phyloP scores from a whole-genome alignment of 2,797 vertebrate species.

The Morus bassanus region DNA sequence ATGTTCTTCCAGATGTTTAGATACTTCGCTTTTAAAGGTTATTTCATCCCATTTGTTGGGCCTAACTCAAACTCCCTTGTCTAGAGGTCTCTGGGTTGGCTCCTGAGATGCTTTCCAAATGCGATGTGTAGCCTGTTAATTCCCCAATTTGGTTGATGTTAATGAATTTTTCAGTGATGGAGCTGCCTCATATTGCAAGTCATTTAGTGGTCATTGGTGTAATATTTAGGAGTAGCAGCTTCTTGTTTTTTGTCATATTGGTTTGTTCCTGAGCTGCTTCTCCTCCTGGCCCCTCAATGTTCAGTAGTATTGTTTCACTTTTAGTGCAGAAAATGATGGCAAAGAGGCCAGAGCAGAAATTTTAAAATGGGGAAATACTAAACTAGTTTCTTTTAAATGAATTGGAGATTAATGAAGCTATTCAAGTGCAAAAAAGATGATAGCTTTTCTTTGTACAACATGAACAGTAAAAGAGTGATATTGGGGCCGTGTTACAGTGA shows the following conservation, averaged over 20 bases:
- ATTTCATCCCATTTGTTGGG: not conserved
- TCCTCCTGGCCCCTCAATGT: not conserved
- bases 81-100: not conserved
- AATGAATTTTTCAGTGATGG: not conserved
- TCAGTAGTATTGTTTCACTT: not conserved
- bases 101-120: not conserved
- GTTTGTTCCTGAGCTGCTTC: not conserved
- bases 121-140: not conserved
- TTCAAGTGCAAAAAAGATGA: not conserved
- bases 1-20: not conserved
- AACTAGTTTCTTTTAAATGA: slow-evolving; percentile 19
- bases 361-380: not conserved
- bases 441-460: not conserved
- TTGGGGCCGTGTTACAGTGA: not conserved
- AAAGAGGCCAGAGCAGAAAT: not conserved
- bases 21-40: not conserved
- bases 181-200: not conserved
- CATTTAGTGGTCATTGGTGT: not conserved
- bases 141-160: not conserved
- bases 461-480: not conserved
- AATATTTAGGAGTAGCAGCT: not conserved
- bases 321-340: not conserved
- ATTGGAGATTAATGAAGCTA: not conserved
- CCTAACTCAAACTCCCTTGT: not conserved
- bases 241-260: accelerated